Conservation (phyloP, 2,797 vertebrate species). For the Mormyrops attenuatus region DNA sequence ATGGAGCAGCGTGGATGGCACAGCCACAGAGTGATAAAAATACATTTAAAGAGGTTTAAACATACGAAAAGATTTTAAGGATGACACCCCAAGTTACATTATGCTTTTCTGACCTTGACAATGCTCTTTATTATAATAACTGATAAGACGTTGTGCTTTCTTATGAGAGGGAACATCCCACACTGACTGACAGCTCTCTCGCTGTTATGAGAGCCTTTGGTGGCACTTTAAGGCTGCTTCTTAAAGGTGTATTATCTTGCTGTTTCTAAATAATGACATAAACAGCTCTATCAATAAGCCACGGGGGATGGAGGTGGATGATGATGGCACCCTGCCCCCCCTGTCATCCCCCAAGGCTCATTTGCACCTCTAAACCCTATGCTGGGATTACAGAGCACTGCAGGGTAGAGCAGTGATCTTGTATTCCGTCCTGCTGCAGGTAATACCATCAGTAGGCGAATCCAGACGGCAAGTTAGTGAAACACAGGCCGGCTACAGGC, state of each 20-base stretch:
- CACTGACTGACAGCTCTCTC: background rate
- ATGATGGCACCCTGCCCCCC: conserved; percentile 27
- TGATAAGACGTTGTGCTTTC: background rate
- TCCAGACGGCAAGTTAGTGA: conserved; percentile 24
- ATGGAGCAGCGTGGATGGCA: conserved; percentile 36
- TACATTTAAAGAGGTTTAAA: background rate
- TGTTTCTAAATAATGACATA: conserved; percentile 36
- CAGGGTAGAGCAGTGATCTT: conserved; percentile 43
- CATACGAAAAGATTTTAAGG: background rate
- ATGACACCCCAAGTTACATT: background rate
- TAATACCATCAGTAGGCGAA: background rate
- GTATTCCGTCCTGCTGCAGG: conserved; percentile 28
- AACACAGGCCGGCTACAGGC: background rate
- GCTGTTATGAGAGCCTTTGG: background rate
- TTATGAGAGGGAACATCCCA: background rate
- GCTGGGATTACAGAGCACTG: conserved; percentile 25
- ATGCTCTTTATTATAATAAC: background rate
- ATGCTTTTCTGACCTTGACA: conserved; percentile 22
- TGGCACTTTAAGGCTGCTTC: background rate
- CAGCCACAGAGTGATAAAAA: too few species aligned
- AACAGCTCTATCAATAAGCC: conserved; percentile 49
- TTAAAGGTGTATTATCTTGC: background rate
- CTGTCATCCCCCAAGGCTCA: background rate
- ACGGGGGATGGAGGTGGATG: conserved; percentile 36
- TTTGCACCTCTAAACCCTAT: background rate